Conservation (phyloP, 1,140 invertebrate species). For the Reticulitermes speratus region DNA sequence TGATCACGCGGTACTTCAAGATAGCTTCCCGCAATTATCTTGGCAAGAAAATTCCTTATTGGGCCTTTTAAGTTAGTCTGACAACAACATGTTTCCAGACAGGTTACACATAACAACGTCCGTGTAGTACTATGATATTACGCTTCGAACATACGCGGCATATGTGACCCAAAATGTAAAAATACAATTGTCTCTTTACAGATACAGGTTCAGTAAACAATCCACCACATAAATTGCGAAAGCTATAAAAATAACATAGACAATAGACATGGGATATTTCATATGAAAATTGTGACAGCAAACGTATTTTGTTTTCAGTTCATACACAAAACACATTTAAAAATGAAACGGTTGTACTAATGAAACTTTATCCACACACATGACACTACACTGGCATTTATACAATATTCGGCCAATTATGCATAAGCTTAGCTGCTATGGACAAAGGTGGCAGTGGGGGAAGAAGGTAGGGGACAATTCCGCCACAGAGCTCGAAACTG, state of each 20-base stretch:
- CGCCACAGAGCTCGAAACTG: too few species aligned
- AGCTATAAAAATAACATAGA: background rate
- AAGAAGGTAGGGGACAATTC: too few species aligned
- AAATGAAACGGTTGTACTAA: background rate
- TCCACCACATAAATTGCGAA: background rate
- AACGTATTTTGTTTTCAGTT: background rate
- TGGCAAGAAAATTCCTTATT: too few species aligned
- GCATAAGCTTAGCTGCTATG: background rate
- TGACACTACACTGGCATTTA: background rate
- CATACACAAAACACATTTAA: constrained; percentile 9
- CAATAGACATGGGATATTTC: background rate
- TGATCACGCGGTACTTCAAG: too few species aligned
- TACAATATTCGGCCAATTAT: too few species aligned
- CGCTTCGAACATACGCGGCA: too few species aligned
- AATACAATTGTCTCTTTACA: background rate
- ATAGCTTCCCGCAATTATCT: too few species aligned
- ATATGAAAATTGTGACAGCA: background rate
- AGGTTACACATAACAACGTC: too few species aligned
- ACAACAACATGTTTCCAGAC: too few species aligned
- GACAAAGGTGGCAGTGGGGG: background rate
- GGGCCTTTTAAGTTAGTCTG: too few species aligned
- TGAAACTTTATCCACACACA: background rate
- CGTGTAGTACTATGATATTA: too few species aligned
- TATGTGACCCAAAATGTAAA: background rate
- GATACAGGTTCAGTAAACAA: background rate